Evolutionary conservation across 2,888 invertebrate genomes (phyloP), one percentile per base, ranked within the genome.

Genomic region (Leptinotarsa rubiginosa): DNA sequence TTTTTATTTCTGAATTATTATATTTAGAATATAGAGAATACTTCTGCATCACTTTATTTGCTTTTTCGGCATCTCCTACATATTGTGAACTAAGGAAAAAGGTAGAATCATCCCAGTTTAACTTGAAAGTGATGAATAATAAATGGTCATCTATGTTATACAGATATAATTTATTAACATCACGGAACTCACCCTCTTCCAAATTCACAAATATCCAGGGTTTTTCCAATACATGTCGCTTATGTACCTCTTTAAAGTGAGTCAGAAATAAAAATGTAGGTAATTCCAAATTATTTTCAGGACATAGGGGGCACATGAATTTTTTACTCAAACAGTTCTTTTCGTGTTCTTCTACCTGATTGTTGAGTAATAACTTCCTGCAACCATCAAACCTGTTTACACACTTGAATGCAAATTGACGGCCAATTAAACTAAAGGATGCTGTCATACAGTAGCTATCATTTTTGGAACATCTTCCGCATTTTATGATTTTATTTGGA

Each of bases 281-380:
- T 50, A 50, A 16, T 16, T 50, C 50, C 16, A 50, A 5, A 50
- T 4, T 1, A 50, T 50, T 50, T 50, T 0, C 16, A 16, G 15
- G 50, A n/a, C 50, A 50, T 50, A 50, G 15, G 50, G 50, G 50
- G 5, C 50, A 50, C 16, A 50, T 16, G 15, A 16, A 16, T 16
- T 50, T 50, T n/a, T n/a, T 50, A 50, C 50, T 50, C n/a, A n/a
- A 50, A 50, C 50, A 50, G 50, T 50, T 50, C n/a, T 50, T 50
- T 50, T 50, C 50, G 5, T 50, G 50, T 15, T 50, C 50, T 15
- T 50, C 50, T 50, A 50, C 50, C n/a, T 50, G 50, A 50, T 16
- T n/a, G n/a, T 15, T 50, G 15, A 15, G 15, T n/a, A 50, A 50
- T n/a, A 50, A 50, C 50, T 50, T 50, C 50, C 50, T 50, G 50